Evolutionary conservation across 2,888 invertebrate genomes (phyloP).

Genomic region (Thecocarcelia acutangulata): DNA sequence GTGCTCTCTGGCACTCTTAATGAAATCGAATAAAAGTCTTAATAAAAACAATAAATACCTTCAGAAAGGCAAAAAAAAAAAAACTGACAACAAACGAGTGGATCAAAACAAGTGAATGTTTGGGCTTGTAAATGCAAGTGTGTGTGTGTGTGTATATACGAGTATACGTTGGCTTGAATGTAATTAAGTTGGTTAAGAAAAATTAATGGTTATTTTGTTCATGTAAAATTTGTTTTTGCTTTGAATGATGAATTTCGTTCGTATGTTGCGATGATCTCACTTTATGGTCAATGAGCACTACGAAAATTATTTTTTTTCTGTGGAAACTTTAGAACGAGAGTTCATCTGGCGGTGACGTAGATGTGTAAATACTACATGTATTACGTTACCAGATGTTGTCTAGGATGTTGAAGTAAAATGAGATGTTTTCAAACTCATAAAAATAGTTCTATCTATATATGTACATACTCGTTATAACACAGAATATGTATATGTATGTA

Average conservation of each 20-base stretch:
- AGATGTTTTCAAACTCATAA: not conserved
- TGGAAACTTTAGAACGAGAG: not conserved
- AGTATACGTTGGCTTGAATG: conserved; percentile 3
- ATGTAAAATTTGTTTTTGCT: not conserved
- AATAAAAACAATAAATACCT: conserved; percentile 17
- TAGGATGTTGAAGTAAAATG: not conserved
- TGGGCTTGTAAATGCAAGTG: not conserved
- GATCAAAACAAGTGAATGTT: conserved; percentile 39
- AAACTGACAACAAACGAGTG: conserved; percentile 8
- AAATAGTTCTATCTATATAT: too few species aligned
- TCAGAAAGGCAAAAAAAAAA: not conserved
- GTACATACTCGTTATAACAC: too few species aligned
- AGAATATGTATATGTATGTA: too few species aligned
- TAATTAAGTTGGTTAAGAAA: not conserved
- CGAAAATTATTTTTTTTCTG: conserved; percentile 12
- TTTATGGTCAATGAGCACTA: conserved; percentile 45
- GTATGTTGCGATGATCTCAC: conserved; percentile 64
- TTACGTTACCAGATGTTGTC: conserved; percentile 7
- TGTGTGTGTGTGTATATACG: too few species aligned
- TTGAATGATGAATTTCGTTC: conserved; percentile 14
- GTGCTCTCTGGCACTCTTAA: not conserved
- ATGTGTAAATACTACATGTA: conserved; percentile 18
- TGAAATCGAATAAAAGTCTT: not conserved
- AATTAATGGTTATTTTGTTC: conserved; percentile 7
- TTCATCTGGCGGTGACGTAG: not conserved